Evolutionary conservation across 1,140 invertebrate genomes (phyloP).

Genomic region (Streblospio benedicti): DNA sequence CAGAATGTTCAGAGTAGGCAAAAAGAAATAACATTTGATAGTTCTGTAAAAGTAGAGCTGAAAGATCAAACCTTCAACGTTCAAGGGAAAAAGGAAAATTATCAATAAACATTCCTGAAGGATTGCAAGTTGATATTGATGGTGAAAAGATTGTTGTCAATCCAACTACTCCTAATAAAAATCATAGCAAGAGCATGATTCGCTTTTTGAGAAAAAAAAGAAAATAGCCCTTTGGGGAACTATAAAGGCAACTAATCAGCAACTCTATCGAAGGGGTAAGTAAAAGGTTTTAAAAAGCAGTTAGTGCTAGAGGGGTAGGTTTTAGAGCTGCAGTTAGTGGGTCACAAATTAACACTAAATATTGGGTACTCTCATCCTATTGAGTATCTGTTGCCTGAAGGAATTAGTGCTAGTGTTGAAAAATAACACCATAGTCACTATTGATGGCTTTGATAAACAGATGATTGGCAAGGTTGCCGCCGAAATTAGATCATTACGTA

Average conservation of each 20-base stretch:
- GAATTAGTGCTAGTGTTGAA: constrained; percentile 3
- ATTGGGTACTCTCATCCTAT: constrained; percentile 9
- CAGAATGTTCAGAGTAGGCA: constrained; percentile 14
- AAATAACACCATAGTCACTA: background rate
- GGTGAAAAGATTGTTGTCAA: too few relatives aligned
- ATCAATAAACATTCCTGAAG: too few relatives aligned
- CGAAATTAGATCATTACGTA: constrained; percentile 14
- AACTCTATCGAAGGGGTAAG: constrained; percentile 14
- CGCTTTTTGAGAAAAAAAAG: background rate
- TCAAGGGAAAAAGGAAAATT: background rate
- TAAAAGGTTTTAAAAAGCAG: constrained; percentile 11
- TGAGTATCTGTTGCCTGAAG: background rate
- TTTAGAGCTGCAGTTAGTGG: constrained; percentile 7
- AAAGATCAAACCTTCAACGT: background rate
- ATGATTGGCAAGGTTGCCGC: constrained; percentile 21
- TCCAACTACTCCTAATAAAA: too few relatives aligned
- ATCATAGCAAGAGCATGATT: too few relatives aligned
- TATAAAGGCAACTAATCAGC: constrained; percentile 7
- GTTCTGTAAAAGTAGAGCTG: background rate
- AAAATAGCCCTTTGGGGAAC: background rate
- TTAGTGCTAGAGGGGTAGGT: constrained; percentile 14
- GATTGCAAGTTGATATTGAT: too few relatives aligned
- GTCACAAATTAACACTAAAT: constrained; percentile 7
- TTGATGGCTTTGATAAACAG: constrained; percentile 18
- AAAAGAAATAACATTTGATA: constrained; percentile 13